Base-by-base conservation (phyloP, 2,888 invertebrate species). In the Eristalis intricaria region DNA sequence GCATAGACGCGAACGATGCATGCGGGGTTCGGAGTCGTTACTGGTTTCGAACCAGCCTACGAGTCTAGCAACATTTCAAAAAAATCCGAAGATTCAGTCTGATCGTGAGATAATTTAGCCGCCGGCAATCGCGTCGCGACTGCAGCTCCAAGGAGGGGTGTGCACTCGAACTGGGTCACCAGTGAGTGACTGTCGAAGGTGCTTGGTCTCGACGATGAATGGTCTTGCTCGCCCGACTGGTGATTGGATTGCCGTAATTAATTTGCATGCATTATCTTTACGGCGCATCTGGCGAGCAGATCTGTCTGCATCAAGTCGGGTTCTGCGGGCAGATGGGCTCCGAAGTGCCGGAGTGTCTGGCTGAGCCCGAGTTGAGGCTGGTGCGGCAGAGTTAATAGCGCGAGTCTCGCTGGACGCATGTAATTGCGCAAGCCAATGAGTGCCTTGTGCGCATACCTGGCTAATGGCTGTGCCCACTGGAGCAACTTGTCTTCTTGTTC, bases 71-170 rank as follows among this genome's bases (percentile, higher is more conserved):
- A 35, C 70, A 76, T 68, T 81, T 70, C 29, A 70, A 70, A 81
- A 70, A 70, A 81, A 58, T 70, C 64, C 58, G 75, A 76, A 85
- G 76, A 81, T 68, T 68, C 63, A 68, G 82, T 77, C 78, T 77
- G 82, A 69, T 70, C 85, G 74, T 86, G 85, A 86, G 85, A 86
- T 86, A 82, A 86, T 86, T 86, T 82, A 86, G 43, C 82, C n/a
- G 38, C 23, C 60, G 82, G 85, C 77, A 15, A 32, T 22, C 3
- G 60, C 40, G 29, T 69, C n/a, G 43, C 50, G 65, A 50, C 32
- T 80, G 56, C 66, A 65, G 50, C 40, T 38, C 22, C n/a, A 10
- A 23, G 50, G 60, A 38, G 76, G 61, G 70, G 61, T 63, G 40
- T 66, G 50, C 22, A 50, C 63, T 35, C 65, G 35, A 86, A 82